Percentiles rank a stretch among this genome's conserved stretches.
Evolutionary conservation across 2,797 vertebrate genomes (phyloP).

Genomic region (Acrossocheilus wenchowensis): DNA sequence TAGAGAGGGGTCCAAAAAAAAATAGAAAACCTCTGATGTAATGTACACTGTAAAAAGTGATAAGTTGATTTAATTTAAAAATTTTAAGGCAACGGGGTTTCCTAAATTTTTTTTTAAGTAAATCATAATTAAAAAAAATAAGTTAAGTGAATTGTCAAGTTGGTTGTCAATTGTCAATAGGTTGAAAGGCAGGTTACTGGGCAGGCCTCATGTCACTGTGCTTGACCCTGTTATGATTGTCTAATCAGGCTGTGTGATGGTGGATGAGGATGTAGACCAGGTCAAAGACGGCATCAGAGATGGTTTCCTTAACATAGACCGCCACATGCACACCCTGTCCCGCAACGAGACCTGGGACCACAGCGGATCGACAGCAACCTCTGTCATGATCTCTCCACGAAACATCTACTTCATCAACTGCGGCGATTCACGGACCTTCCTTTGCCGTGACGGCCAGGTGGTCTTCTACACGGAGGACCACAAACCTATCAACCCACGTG

Average conservation of each 20-base stretch:
- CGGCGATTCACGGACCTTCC: constrained; percentile 81
- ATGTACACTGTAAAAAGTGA: neutral
- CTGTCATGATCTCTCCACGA: constrained; percentile 73
- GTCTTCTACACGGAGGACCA: constrained; percentile 86
- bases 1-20: neutral
- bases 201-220: neutral
- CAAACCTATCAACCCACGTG: constrained; percentile 81
- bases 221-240: constrained; percentile 7
- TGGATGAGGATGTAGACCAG: constrained; percentile 70
- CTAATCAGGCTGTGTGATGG: constrained; percentile 65
- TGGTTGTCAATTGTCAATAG: neutral
- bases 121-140: no score
- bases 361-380: constrained; percentile 76
- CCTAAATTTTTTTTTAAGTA: no score
- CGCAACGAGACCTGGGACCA: constrained; percentile 75
- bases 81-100: no score
- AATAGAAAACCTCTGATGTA: neutral
- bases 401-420: constrained; percentile 84
- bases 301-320: constrained; percentile 79
- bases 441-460: constrained; percentile 74
- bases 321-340: constrained; percentile 76
- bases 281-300: constrained; percentile 78
- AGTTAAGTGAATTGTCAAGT: no score
- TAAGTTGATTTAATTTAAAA: no score
- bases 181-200: neutral